A percentile compares a stretch with the other conserved stretches of the same genome.
These are phyloP conservation scores for Piprites chloris DNA, from an alignment of 2,113 vertebrate species.

Conservation along the genomic window DNA sequence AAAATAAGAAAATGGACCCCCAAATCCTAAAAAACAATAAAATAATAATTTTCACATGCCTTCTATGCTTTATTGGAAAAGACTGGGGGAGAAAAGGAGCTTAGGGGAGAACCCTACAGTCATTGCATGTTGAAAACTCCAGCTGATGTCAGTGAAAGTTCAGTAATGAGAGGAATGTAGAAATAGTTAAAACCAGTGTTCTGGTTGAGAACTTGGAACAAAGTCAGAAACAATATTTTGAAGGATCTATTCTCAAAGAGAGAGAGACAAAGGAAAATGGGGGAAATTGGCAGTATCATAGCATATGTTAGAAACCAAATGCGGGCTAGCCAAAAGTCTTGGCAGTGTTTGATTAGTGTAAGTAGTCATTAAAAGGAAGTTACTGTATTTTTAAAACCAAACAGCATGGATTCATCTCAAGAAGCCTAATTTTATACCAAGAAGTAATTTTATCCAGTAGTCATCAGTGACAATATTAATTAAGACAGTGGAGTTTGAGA, in stretches of 20 bases:
- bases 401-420: neutral
- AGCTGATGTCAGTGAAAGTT: slow-evolving; percentile 3
- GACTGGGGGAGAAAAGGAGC: neutral
- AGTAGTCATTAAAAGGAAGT: slow-evolving; percentile 18
- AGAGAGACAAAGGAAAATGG: neutral
- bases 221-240: neutral
- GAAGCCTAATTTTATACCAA: slow-evolving; percentile 22
- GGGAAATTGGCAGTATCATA: neutral
- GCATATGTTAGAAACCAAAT: neutral
- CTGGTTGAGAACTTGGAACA: neutral
- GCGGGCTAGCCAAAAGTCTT: neutral
- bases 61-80: neutral
- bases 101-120: neutral
- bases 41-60: neutral
- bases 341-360: slow-evolving; percentile 30
- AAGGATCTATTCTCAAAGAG: neutral
- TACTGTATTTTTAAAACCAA: slow-evolving; percentile 43
- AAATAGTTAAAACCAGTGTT: neutral
- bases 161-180: neutral
- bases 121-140: neutral
- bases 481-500: slow-evolving; percentile 1
- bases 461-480: neutral
- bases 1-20: neutral
- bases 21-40: neutral
- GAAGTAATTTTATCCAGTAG: slow-evolving; percentile 4